phyloP scores from a whole-genome alignment of 1,140 invertebrate genomes.

The Hypsibius dujardini region DNA sequence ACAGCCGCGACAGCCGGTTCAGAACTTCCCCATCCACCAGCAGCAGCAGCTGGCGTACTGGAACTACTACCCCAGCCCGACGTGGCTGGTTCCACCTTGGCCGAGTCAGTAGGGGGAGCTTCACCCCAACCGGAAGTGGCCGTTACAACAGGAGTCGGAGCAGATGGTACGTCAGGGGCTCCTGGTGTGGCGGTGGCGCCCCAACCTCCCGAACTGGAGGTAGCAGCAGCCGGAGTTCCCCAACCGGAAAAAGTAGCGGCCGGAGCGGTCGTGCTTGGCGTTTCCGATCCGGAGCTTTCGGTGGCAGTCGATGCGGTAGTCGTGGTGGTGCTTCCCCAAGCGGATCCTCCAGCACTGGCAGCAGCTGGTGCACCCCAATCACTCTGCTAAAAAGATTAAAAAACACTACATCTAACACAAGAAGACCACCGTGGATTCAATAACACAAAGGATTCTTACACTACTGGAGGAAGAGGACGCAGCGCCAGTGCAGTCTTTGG shows the following conservation, averaged over 20 bases:
- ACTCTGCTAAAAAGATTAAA: background rate
- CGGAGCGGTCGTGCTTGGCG: background rate
- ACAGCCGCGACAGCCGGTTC: background rate
- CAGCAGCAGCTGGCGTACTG: background rate
- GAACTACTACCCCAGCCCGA: background rate
- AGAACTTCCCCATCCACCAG: constrained; percentile 3
- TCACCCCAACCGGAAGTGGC: background rate
- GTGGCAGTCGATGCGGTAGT: background rate
- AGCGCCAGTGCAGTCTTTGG: constrained; percentile 7
- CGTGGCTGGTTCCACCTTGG: background rate
- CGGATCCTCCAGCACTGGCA: background rate
- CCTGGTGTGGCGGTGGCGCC: background rate
- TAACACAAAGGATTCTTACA: background rate
- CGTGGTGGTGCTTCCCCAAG: background rate
- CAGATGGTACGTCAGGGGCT: background rate
- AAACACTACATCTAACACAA: no score
- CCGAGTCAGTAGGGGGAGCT: background rate
- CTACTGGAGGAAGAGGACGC: background rate
- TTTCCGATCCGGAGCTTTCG: background rate
- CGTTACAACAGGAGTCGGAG: background rate
- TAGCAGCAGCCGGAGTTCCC: background rate
- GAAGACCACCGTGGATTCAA: no score
- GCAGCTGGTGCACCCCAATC: constrained; percentile 7
- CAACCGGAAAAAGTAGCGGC: background rate
- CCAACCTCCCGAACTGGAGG: background rate